A percentile compares a stretch with the other conserved stretches of the same genome.
phyloP scores from a whole-genome alignment of 2,888 invertebrate species.

The Rutpela maculata region DNA sequence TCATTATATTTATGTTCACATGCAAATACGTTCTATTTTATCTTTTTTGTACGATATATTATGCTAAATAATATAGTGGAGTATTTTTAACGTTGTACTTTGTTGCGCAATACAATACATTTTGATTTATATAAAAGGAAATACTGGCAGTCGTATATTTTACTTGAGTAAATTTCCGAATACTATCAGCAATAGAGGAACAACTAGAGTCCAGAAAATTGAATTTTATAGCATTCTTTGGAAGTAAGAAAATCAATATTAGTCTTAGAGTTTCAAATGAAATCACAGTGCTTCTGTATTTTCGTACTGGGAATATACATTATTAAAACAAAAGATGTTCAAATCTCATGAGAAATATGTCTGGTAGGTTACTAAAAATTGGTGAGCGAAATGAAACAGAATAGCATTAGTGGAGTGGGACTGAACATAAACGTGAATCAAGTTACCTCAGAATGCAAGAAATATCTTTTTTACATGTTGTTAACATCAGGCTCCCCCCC shows the following conservation, averaged over 20 bases:
- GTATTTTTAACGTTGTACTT: no score
- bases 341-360: no score
- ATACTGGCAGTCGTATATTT: background rate
- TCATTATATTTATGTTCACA: conserved; percentile 3
- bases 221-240: conserved; percentile 17
- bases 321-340: background rate
- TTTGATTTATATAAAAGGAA: background rate
- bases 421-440: no score
- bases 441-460: no score
- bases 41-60: background rate
- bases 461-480: no score
- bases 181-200: background rate
- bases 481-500: no score
- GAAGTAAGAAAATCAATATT: conserved; percentile 2
- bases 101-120: background rate
- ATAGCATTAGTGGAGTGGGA: no score
- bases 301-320: background rate
- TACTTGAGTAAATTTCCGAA: conserved; percentile 4
- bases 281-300: conserved; percentile 8
- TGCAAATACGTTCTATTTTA: background rate
- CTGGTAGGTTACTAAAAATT: no score
- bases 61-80: background rate
- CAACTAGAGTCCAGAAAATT: conserved; percentile 3
- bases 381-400: no score
- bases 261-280: conserved; percentile 4